A percentile compares a stretch with the other conserved stretches of the same genome.
Conservation (phyloP, 1,140 invertebrate species). For the Megalopta genalis region DNA sequence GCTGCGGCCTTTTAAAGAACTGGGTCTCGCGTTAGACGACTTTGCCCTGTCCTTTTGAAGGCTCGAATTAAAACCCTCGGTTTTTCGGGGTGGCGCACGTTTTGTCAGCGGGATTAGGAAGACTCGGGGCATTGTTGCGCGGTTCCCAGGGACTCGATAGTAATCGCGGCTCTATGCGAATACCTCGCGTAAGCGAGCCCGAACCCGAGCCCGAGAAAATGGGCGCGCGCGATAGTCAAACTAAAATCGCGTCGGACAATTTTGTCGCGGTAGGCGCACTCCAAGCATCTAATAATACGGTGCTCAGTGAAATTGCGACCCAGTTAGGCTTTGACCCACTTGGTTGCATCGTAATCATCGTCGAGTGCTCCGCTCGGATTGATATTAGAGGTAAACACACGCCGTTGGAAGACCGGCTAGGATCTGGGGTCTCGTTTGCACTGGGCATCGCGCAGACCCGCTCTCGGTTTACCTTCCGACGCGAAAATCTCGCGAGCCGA, state of each 20-base stretch:
- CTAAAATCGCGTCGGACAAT: constrained; percentile 11
- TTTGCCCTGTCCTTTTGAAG: too few relatives aligned
- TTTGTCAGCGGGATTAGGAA: too few relatives aligned
- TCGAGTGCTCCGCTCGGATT: constrained; percentile 46
- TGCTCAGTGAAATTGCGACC: constrained; percentile 56
- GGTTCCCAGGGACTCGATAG: too few relatives aligned
- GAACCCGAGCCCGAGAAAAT: background rate
- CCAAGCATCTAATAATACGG: constrained; percentile 44
- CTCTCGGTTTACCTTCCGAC: background rate
- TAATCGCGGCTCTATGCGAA: too few relatives aligned
- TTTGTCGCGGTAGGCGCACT: constrained; percentile 13
- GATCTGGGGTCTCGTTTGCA: constrained; percentile 22
- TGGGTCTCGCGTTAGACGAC: too few relatives aligned
- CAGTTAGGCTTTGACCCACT: constrained; percentile 58
- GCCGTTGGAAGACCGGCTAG: constrained; percentile 6
- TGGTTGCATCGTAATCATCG: constrained; percentile 50
- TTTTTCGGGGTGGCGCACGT: too few relatives aligned
- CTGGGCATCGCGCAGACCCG: background rate
- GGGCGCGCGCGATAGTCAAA: background rate
- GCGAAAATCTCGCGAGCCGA: too few relatives aligned
- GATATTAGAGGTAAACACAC: constrained; percentile 56
- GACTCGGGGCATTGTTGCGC: too few relatives aligned
- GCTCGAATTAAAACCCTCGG: too few relatives aligned
- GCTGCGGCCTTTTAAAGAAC: too few relatives aligned
- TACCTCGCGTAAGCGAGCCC: background rate